Percentiles rank a stretch among this genome's conserved stretches.
Conservation (phyloP, 1,140 invertebrate genomes). For the Pararge aegeria region DNA sequence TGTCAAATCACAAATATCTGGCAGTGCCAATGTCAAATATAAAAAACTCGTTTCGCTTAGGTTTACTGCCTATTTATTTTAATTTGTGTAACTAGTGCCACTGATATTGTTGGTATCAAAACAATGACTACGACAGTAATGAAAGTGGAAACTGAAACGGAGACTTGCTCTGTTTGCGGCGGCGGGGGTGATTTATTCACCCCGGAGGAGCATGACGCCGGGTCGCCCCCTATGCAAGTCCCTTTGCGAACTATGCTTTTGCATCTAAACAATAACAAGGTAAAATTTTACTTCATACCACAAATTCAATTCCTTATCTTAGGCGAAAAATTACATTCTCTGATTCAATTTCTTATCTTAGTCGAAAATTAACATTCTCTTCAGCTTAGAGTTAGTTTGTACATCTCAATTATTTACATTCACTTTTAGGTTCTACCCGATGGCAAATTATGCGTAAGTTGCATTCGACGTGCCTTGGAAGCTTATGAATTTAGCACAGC, state of each 20-base stretch:
- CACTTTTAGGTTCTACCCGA: constrained; percentile 57
- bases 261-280: constrained; percentile 68
- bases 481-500: constrained; percentile 58
- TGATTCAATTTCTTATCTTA: too few species aligned
- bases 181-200: constrained; percentile 48
- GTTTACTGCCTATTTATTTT: too few species aligned
- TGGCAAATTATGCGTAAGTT: constrained; percentile 52
- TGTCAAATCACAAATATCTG: not conserved
- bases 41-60: not conserved
- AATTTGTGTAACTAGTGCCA: not conserved
- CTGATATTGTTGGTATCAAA: not conserved
- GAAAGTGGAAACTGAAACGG: constrained; percentile 53
- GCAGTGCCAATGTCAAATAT: not conserved
- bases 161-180: constrained; percentile 52
- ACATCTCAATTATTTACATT: not conserved
- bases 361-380: too few species aligned
- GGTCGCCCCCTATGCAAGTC: constrained; percentile 39
- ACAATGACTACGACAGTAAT: constrained; percentile 46
- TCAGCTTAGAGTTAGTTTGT: not conserved
- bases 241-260: constrained; percentile 60
- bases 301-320: too few species aligned
- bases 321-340: too few species aligned
- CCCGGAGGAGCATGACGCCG: constrained; percentile 63
- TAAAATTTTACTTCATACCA: constrained; percentile 16
- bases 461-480: constrained; percentile 55